phyloP scores from a whole-genome alignment of 2,113 vertebrate genomes.

The Platysteira castanea region DNA sequence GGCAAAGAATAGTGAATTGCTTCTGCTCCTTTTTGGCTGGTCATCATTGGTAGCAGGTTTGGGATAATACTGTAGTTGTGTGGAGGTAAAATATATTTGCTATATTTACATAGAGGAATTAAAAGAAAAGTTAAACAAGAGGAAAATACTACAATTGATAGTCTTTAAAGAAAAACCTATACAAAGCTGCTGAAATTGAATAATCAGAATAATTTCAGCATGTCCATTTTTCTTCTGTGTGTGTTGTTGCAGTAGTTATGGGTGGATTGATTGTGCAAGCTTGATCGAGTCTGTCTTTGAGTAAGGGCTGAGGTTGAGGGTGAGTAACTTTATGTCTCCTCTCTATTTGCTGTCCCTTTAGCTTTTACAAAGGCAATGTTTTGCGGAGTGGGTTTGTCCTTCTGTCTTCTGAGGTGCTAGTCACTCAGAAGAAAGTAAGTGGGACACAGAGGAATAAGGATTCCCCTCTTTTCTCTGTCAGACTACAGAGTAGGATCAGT shows the following conservation, averaged over 20 bases:
- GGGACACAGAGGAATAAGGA: neutral
- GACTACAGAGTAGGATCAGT: neutral
- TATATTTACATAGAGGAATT: neutral
- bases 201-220: neutral
- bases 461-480: neutral
- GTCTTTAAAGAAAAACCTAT: neutral
- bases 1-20: neutral
- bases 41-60: neutral
- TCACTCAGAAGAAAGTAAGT: neutral
- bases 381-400: neutral
- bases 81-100: neutral
- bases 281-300: neutral
- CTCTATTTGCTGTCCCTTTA: neutral
- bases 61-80: neutral
- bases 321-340: neutral
- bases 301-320: accelerated
- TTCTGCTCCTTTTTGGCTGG: neutral
- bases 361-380: neutral
- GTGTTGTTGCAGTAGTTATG: neutral
- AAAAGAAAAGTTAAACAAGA: neutral
- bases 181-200: neutral
- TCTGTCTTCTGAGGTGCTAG: neutral
- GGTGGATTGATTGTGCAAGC: neutral
- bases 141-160: neutral
- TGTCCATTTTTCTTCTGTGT: neutral